These are phyloP conservation scores for Agapornis canus DNA, from an alignment of 2,797 vertebrate species.

Conservation along the genomic window DNA sequence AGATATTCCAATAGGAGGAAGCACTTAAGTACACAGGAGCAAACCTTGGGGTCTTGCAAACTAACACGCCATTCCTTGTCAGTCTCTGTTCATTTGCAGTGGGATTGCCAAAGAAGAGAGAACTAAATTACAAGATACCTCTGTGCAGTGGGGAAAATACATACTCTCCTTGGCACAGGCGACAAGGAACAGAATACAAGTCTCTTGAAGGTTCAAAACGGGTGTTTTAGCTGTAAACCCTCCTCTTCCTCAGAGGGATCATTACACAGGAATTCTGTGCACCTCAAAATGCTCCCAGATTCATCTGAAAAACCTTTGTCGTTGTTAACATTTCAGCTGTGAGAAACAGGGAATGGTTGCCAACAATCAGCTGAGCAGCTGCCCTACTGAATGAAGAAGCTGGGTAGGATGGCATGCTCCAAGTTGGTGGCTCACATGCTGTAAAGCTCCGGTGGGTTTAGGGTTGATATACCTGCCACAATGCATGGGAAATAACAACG, in stretches of 20 bases:
- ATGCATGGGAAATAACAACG: background rate
- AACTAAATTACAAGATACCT: background rate
- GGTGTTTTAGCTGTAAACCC: background rate
- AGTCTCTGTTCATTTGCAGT: background rate
- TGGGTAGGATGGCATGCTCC: background rate
- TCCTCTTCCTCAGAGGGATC: background rate
- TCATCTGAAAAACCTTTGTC: background rate
- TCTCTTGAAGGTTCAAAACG: background rate
- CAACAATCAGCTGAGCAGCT: background rate
- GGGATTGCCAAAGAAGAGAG: background rate
- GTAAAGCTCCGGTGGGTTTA: background rate
- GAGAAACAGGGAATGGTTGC: background rate
- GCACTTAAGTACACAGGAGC: background rate
- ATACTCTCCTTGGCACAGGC: background rate
- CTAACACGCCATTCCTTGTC: background rate
- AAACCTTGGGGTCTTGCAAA: background rate
- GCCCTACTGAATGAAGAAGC: accelerated
- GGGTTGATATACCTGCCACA: background rate
- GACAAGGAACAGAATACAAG: background rate
- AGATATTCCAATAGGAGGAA: background rate
- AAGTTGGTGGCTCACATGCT: background rate
- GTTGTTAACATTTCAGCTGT: background rate
- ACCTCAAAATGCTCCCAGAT: background rate
- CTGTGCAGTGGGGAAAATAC: background rate
- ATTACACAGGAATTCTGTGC: background rate